Evolutionary conservation across 2,888 invertebrate species (phyloP).

Genomic region (Drosophila multiciliata): DNA sequence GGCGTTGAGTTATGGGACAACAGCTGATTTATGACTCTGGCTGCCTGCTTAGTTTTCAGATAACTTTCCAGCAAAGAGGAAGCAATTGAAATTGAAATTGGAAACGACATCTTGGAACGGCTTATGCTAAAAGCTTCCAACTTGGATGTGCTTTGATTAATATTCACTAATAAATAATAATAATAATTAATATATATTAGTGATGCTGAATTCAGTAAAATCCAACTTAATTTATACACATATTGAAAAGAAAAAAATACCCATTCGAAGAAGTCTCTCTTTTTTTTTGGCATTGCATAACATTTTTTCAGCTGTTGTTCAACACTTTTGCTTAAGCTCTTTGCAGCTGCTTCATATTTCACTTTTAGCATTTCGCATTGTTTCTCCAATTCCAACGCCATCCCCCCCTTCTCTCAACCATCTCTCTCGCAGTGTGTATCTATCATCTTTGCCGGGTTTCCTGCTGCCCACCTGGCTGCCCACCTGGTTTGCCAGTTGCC

Average conservation of each 20-base stretch:
- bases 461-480: slow-evolving; percentile 28
- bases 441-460: slow-evolving; percentile 37
- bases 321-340: slow-evolving; percentile 10
- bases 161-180: background rate
- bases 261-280: background rate
- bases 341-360: slow-evolving; percentile 21
- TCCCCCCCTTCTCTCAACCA: background rate
- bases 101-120: background rate
- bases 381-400: background rate
- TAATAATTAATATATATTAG: background rate
- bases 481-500: slow-evolving; percentile 35
- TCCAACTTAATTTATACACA: background rate
- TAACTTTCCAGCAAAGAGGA: slow-evolving; percentile 26
- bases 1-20: slow-evolving; percentile 62
- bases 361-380: slow-evolving; percentile 21
- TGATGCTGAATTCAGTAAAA: background rate
- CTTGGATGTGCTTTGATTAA: slow-evolving; percentile 3
- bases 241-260: background rate
- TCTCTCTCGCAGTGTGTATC: background rate
- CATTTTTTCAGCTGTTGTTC: slow-evolving; percentile 3
- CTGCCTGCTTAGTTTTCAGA: slow-evolving; percentile 56
- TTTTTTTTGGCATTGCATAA: slow-evolving; percentile 14
- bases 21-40: slow-evolving; percentile 66
- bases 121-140: slow-evolving; percentile 11
- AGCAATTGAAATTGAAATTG: slow-evolving; percentile 7